Evolutionary conservation across 2,113 vertebrate genomes (phyloP), one percentile per base, ranked within the genome.

Genomic region (Rhabdornis inornatus): DNA sequence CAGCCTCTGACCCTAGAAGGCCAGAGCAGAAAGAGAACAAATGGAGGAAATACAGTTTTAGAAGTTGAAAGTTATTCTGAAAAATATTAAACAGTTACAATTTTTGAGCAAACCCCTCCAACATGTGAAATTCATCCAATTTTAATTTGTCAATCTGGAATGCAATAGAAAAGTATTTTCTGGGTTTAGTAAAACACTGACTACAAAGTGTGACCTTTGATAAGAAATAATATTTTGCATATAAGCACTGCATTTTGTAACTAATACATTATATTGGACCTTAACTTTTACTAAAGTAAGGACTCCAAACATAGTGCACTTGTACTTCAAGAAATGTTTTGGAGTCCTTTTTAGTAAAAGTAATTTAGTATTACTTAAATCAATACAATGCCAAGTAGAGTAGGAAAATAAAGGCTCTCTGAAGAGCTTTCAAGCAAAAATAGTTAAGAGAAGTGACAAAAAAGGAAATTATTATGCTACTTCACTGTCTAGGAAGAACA

Each of bases 1-100:
- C 71, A 99, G 97, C 25, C 98, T 98, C 35, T 99, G 99, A 96
- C 99, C 99, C 99, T 99, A 95, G 31, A 95, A 92, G 57, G 86
- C 39, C 91, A 79, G 42, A 68, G 66, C 42, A 92, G 44, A 66
- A 69, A 63, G 57, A 22, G 72, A 69, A 90, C 27, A 83, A 89
- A 69, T 68, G 10, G 27, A 68, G 39, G 47, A 96, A 94, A 91
- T 21, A 66, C 18, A 52, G 17, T 79, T 90, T 94, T 60, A 89
- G 11, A 86, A 66, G 13, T 6, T 49, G 44, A 57, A 83, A 84
- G 25, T 52, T 72, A 70, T 19, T 90, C 45, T 83, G 45, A 70
- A 47, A 89, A 93, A 39, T 16, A 56, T 40, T 40, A 23, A 82
- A 53, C 11, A 60, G 13, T 64, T 16, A 30, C 17, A 42, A 2